Evolutionary conservation across 2,888 invertebrate genomes (phyloP), one percentile per base, ranked within the genome.

Genomic region (Amphipyra berbera): DNA sequence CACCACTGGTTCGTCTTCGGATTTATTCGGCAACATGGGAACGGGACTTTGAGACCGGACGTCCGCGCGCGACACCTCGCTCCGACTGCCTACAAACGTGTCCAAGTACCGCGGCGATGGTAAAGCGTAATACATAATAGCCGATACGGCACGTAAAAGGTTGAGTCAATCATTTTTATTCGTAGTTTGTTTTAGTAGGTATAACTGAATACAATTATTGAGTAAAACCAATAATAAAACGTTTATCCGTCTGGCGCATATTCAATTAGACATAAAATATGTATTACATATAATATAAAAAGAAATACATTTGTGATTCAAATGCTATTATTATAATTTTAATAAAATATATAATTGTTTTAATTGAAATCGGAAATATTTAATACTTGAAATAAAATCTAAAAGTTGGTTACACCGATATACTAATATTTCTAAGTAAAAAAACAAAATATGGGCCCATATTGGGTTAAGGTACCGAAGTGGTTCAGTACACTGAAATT

Each of bases 1-100:
- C 70, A 94, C 94, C 92, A 94, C 93, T 56, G 90, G 85, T 73
- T 93, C 94, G 86, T 91, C 91, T 71, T 91, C 92, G 47, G 90
- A 82, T 80, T 92, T 92, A 79, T 83, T 91, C 79, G 93, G 92
- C 84, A 94, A 92, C 94, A 94, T 93, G 86, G 80, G 84, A 82
- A 83, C 85, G 81, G 77, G 78, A 68, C 76, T 77, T 78, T 66
- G 79, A 76, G 83, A 82, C 88, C 91, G 92, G 91, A 91, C 91
- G 90, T 89, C 89, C 91, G 91, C 89, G 88, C 89, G 89, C 90
- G 90, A 89, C 91, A 88, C 85, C 83, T 82, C 82, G 83, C 84
- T 81, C 82, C 85, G 87, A 91, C 92, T 90, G 90, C 77, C 87
- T 82, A 83, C 82, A 82, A 86, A 87, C 91, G 89, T 90, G 93